Evolutionary conservation across 2,113 vertebrate species (phyloP).

Genomic region (Engystomops pustulosus): DNA sequence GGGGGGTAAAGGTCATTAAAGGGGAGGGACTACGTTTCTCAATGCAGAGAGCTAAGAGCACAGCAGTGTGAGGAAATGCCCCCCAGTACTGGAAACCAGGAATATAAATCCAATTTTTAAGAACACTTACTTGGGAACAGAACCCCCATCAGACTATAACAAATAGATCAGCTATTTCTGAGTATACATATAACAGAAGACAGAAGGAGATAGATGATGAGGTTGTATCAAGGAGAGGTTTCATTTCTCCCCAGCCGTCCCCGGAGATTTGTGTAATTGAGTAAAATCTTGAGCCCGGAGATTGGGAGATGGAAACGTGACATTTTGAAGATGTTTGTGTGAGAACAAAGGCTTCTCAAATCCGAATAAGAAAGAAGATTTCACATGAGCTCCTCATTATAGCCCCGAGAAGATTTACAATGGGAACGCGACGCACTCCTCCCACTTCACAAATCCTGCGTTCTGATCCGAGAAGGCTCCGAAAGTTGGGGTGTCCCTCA

Average conservation of each 20-base stretch:
- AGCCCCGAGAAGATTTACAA: conserved; percentile 24
- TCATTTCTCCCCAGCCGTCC: conserved; percentile 7
- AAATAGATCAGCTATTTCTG: no score
- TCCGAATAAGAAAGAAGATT: conserved; percentile 18
- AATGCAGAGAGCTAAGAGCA: no score
- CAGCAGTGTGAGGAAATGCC: no score
- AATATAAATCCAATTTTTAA: no score
- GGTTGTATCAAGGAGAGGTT: conserved; percentile 28
- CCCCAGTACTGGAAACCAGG: no score
- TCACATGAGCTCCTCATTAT: conserved; percentile 34
- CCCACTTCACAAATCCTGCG: neutral
- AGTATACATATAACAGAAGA: neutral
- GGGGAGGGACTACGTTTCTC: no score
- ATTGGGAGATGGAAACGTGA: conserved; percentile 40
- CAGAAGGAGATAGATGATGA: neutral
- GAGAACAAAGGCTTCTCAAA: conserved; percentile 21
- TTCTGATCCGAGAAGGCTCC: neutral
- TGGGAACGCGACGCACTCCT: neutral
- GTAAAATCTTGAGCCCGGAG: conserved; percentile 45
- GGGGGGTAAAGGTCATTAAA: no score
- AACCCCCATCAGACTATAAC: no score
- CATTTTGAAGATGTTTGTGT: conserved; percentile 17
- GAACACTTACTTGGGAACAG: no score
- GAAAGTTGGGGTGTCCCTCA: neutral
- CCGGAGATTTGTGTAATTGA: conserved; percentile 32